A percentile compares a stretch with the other conserved stretches of the same genome.
phyloP scores from a whole-genome alignment of 1,140 invertebrate species.

The Monomorium pharaonis region DNA sequence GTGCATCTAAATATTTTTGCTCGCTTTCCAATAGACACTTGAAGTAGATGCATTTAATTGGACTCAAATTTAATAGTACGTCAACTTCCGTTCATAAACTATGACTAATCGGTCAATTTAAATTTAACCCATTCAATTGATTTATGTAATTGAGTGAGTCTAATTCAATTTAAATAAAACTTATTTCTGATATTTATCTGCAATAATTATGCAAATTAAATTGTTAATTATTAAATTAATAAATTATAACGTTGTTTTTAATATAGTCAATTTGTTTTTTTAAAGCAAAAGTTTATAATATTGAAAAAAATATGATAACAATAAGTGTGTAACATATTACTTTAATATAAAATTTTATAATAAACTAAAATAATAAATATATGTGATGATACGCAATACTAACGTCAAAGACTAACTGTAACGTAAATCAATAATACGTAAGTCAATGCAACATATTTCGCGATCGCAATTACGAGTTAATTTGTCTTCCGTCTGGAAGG shows the following conservation, averaged over 20 bases:
- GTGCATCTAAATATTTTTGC: background rate
- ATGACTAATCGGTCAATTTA: slow-evolving; percentile 13
- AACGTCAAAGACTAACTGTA: background rate
- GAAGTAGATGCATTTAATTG: background rate
- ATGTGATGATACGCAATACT: background rate
- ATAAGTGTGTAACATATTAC: background rate
- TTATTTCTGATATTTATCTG: background rate
- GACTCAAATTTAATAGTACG: slow-evolving; percentile 26
- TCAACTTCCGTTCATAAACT: slow-evolving; percentile 28
- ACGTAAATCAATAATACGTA: background rate
- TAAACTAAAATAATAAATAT: background rate
- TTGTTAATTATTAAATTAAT: background rate
- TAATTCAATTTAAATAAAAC: slow-evolving; percentile 36
- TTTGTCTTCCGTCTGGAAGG: slow-evolving; percentile 32
- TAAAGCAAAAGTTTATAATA: background rate
- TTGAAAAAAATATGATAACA: background rate
- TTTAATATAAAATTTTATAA: background rate
- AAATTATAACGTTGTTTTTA: background rate
- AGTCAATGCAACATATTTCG: background rate
- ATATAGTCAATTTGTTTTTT: background rate
- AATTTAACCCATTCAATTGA: slow-evolving; percentile 39
- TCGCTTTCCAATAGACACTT: background rate
- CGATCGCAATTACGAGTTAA: slow-evolving; percentile 44
- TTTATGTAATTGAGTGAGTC: slow-evolving; percentile 2
- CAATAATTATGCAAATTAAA: background rate